Conservation (phyloP, 2,888 invertebrate genomes). For the Chaetoderma sp. region DNA sequence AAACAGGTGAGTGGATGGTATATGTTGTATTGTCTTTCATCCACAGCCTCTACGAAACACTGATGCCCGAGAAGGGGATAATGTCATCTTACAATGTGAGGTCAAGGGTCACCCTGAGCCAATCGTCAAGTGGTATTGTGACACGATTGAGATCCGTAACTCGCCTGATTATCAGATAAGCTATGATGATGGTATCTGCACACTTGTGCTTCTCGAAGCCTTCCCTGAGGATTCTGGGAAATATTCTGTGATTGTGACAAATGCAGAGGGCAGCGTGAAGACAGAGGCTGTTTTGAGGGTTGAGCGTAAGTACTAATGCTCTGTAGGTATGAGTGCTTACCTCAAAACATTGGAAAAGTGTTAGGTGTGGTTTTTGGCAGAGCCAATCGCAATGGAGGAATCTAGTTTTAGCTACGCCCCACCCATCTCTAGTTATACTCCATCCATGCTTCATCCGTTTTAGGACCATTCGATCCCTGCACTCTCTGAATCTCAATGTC, state of each 20-base stretch:
- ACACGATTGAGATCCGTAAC: slow-evolving; percentile 73
- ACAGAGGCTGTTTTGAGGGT: slow-evolving; percentile 56
- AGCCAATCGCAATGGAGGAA: too few relatives aligned
- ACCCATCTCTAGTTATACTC: too few relatives aligned
- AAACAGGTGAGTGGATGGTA: too few relatives aligned
- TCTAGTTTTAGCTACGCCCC: too few relatives aligned
- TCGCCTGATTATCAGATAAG: slow-evolving; percentile 78
- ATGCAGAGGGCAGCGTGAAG: slow-evolving; percentile 78
- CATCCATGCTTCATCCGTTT: too few relatives aligned
- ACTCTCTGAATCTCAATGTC: too few relatives aligned
- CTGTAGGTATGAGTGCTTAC: too few relatives aligned
- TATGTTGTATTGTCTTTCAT: background rate
- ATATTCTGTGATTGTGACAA: slow-evolving; percentile 84
- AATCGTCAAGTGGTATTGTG: slow-evolving; percentile 65
- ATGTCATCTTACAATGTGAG: slow-evolving; percentile 56
- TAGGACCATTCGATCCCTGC: too few relatives aligned
- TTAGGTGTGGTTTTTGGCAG: too few relatives aligned
- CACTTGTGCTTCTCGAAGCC: slow-evolving; percentile 78
- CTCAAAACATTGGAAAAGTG: too few relatives aligned
- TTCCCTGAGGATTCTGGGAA: slow-evolving; percentile 79
- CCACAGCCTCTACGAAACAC: slow-evolving; percentile 49
- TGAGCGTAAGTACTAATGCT: slow-evolving; percentile 49
- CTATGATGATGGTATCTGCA: slow-evolving; percentile 81
- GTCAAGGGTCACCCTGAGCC: slow-evolving; percentile 64
- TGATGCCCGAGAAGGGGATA: slow-evolving; percentile 56